Evolutionary conservation across 2,113 vertebrate genomes (phyloP).

Genomic region (Mystacornis crossleyi): DNA sequence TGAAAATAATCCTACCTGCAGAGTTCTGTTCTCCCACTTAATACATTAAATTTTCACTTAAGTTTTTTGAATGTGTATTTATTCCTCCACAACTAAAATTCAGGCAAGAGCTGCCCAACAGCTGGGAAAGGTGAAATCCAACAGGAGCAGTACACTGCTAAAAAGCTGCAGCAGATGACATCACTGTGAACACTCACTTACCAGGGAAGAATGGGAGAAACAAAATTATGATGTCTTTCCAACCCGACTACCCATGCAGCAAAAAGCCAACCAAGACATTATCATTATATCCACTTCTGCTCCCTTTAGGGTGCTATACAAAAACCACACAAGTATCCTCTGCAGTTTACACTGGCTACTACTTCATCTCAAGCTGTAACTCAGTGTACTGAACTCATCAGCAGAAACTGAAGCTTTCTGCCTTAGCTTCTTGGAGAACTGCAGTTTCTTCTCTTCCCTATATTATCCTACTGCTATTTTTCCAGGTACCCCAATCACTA

Average conservation of each 20-base stretch:
- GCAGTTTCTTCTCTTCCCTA: background rate
- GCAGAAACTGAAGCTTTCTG: background rate
- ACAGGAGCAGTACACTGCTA: background rate
- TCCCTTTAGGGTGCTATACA: background rate
- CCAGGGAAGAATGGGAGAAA: background rate
- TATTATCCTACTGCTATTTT: background rate
- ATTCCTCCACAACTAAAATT: background rate
- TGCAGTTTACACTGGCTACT: background rate
- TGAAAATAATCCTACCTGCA: background rate
- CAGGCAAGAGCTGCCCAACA: background rate
- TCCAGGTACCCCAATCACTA: background rate
- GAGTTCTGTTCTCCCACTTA: background rate
- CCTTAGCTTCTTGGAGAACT: background rate
- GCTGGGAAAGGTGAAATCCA: accelerated
- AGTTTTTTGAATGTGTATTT: background rate
- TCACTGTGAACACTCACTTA: background rate
- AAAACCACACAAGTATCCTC: background rate
- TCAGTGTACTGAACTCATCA: background rate
- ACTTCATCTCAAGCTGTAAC: background rate
- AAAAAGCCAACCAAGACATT: background rate
- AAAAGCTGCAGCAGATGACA: background rate
- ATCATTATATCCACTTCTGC: background rate
- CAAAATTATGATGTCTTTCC: background rate
- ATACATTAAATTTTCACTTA: background rate
- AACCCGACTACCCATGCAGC: background rate